phyloP scores from a whole-genome alignment of 2,113 vertebrate genomes.

The Anseranas semipalmata region DNA sequence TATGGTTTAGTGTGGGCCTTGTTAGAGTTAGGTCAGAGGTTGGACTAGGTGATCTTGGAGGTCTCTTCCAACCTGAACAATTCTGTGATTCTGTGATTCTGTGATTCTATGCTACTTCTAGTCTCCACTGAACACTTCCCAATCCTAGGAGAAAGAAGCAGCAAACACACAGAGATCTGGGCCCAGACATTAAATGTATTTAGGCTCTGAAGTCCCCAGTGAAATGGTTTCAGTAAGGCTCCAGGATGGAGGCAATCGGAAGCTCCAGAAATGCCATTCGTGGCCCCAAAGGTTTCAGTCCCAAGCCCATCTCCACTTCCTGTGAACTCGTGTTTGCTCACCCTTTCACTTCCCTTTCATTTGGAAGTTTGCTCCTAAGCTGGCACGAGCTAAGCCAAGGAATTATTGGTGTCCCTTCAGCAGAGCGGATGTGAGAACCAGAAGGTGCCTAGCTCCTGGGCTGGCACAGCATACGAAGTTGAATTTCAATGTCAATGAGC shows the following conservation, averaged over 20 bases:
- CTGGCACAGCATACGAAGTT: slow-evolving; percentile 18
- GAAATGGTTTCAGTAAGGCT: neutral
- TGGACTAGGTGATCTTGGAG: too few species aligned
- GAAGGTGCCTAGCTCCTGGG: slow-evolving; percentile 45
- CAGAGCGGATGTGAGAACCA: neutral
- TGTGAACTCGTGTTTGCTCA: neutral
- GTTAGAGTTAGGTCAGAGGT: too few species aligned
- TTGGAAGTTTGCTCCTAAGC: neutral
- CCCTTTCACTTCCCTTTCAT: neutral
- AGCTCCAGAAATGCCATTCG: neutral
- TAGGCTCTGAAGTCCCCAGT: neutral
- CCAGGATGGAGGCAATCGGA: neutral
- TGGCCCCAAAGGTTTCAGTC: neutral
- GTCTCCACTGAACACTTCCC: neutral
- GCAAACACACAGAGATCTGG: neutral
- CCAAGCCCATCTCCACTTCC: neutral
- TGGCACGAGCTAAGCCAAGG: neutral
- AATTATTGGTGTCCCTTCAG: neutral
- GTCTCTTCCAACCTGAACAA: too few species aligned
- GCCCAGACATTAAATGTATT: neutral
- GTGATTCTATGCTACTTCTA: slow-evolving; percentile 8
- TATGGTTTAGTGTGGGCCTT: too few species aligned
- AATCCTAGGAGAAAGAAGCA: neutral
- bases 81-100: too few species aligned
- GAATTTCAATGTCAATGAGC: slow-evolving; percentile 65